phyloP scores from a whole-genome alignment of 2,888 invertebrate genomes.

The Acronicta leporina region DNA sequence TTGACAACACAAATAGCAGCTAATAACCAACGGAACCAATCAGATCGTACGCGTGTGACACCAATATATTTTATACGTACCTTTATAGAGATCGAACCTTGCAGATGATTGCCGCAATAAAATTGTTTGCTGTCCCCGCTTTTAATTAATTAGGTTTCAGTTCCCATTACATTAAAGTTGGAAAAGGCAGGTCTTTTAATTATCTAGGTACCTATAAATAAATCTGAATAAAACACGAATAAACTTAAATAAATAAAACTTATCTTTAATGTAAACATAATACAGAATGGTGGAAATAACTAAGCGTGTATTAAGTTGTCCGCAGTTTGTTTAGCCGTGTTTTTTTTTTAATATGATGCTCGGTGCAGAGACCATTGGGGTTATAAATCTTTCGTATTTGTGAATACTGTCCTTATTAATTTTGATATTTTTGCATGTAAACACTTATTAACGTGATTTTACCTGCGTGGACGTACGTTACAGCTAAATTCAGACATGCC shows the following conservation, averaged over 20 bases:
- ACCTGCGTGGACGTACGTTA: too few relatives aligned
- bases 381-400: too few relatives aligned
- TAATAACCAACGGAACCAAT: constrained; percentile 84
- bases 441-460: too few relatives aligned
- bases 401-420: too few relatives aligned
- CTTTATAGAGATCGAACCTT: constrained; percentile 65
- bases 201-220: neutral
- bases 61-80: constrained; percentile 80
- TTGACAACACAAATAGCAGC: constrained; percentile 86
- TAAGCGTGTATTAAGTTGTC: too few relatives aligned
- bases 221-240: neutral
- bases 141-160: constrained; percentile 73
- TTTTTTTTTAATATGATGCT: too few relatives aligned
- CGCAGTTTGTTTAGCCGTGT: too few relatives aligned
- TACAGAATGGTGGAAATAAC: too few relatives aligned
- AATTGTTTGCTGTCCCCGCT: constrained; percentile 79
- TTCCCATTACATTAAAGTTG: constrained; percentile 39
- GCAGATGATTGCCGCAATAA: constrained; percentile 81
- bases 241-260: neutral
- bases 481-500: too few relatives aligned
- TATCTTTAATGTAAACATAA: too few relatives aligned
- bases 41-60: constrained; percentile 68
- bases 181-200: constrained; percentile 2
- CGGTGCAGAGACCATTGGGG: too few relatives aligned
- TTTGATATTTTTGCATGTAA: too few relatives aligned